Percentiles rank a stretch among this genome's conserved stretches.
Evolutionary conservation across 2,113 vertebrate species (phyloP).

Genomic region (Pollimyrus isidori): DNA sequence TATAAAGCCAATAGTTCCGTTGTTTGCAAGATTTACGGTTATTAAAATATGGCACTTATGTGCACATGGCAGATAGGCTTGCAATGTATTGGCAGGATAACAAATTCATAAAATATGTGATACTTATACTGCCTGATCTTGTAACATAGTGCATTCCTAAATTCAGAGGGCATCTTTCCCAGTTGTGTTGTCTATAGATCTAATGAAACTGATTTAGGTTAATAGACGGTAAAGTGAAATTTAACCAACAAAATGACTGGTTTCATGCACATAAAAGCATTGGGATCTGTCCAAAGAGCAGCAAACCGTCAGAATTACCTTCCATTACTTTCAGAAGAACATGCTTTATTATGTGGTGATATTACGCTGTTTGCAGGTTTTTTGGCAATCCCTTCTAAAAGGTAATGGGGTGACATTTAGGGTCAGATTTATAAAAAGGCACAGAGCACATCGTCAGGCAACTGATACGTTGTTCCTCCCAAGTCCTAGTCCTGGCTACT

Average conservation of each 20-base stretch:
- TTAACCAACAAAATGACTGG: not conserved
- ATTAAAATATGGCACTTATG: not conserved
- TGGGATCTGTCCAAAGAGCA: not conserved
- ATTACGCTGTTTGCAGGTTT: conserved; percentile 5
- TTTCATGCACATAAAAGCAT: not conserved
- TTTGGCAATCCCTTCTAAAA: not conserved
- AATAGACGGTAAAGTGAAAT: conserved; percentile 2
- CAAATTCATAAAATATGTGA: not conserved
- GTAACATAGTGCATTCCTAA: not conserved
- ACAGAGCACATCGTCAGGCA: not conserved
- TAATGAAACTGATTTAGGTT: not conserved
- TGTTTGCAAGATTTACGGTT: not conserved
- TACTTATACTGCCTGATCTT: not conserved
- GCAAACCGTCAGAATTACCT: not conserved
- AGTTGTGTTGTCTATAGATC: not conserved
- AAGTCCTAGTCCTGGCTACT: not conserved
- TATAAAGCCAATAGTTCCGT: not conserved
- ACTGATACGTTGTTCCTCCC: not conserved
- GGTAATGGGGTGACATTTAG: conserved; percentile 21
- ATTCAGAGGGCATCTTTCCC: not conserved
- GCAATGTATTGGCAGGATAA: not conserved
- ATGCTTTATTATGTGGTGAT: not conserved
- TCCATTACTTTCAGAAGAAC: conserved; percentile 10
- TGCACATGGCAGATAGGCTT: not conserved
- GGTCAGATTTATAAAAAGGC: conserved; percentile 10